Base-by-base conservation (phyloP, 2,888 invertebrate species). In the Limnephilus lunatus region DNA sequence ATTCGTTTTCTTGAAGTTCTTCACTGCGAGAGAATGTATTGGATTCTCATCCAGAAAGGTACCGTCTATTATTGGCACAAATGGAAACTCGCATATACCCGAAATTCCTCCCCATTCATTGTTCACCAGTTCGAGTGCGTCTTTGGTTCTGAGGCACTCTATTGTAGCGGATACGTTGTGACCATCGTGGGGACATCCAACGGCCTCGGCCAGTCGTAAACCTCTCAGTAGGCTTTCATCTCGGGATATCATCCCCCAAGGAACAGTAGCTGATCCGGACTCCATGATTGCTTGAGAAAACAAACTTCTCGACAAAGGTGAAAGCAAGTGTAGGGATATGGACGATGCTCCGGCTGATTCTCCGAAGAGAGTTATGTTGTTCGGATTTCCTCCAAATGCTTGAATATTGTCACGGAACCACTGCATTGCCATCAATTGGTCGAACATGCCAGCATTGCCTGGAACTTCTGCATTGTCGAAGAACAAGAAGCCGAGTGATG, bases 281-380 rank as follows among this genome's bases (percentile, higher is more conserved):
- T 99, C 98, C 97, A 99, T 97, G 94, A 99, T 99, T 5, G 99
- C 98, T 95, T 98, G 98, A 92, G 97, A 97, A 95, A 98, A 98
- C 90, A 98, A 95, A 94, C 98, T 97, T 94, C 97, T 97, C 90
- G 98, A 98, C 82, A 98, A 95, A 3, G 98, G 98, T 44, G 98
- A 98, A 83, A 98, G 95, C 90, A 98, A 96, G 95, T 98, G 98
- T 94, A 98, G 95, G 53, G 98, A 98, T 19, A 99, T 98, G 81
- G 99, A 98, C n/a, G 98, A 99, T 1, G 99, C 99, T 5, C 99
- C 99, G 39, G 99, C 99, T 93, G 99, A 99, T 95, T 99, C 99
- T 25, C 99, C 99, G 95, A 99, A 99, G 88, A 99, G 95, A 12
- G 98, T 98, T 90, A 99, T 97, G 94, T 98, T 98, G 94, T 98